Base-by-base conservation (phyloP, 2,113 vertebrate species). In the Butorides virescens region DNA sequence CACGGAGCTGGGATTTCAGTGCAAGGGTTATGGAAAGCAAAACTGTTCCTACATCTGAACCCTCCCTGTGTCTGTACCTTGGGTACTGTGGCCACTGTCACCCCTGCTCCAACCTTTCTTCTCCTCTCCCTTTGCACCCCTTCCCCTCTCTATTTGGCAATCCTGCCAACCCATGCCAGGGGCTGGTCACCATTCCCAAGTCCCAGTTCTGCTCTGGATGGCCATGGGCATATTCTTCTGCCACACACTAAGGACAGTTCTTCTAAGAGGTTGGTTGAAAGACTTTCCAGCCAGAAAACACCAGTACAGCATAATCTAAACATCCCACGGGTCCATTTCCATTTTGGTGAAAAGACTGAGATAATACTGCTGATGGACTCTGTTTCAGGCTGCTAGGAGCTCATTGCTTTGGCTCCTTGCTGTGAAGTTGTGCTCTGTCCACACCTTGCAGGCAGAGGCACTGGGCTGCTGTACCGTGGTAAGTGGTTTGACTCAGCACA, bases 401-500 rank as follows among this genome's bases (percentile, higher is more conserved):
- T 37, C 36, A 53, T 32, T 26, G 59, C 36, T 61, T 58, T 61
- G 50, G 46, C 18, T 62, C 21, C 65, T 46, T 23, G 47, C 46
- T 46, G 25, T 19, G 15, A n/a, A 36, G 47, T 5, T 36, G 14
- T 62, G 46, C 37, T 30, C 67, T 30, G 26, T 6, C 34, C 47
- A 9, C 50, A 55, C 63, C 46, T 34, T 21, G 36, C 11, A 17
- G 72, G 67, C 42, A 82, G 65, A 32, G 19, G 15, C 46, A 15
- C 15, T 1, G 53, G n/a, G 29, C n/a, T 62, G 58, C 5, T 13
- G 36, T 2, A 16, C 34, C 5, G n/a, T 20, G 18, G 20, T 10
- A 0, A 1, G 11, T 3, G 12, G 30, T 32, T 44, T 5, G 7
- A 3, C 58, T 16, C 20, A 23, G 20, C 27, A 2, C 1, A 0